phyloP scores from a whole-genome alignment of 1,140 invertebrate species.

The Cheumatopsyche charites region DNA sequence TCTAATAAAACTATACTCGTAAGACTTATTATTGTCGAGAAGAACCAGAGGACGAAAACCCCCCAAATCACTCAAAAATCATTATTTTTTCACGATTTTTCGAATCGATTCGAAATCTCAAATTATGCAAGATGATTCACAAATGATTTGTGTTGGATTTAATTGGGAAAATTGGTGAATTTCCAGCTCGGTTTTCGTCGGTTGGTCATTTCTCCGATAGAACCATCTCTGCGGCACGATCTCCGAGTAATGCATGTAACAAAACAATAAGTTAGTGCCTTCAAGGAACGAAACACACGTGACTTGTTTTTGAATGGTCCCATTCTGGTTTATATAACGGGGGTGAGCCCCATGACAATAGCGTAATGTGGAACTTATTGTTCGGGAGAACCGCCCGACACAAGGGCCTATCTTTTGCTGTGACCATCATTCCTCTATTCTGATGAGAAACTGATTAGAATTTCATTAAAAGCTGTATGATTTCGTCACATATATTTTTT shows the following conservation, averaged over 20 bases:
- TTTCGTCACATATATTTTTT: too few species aligned
- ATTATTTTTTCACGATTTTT: background rate
- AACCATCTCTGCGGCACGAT: conserved; percentile 38
- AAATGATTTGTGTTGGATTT: too few species aligned
- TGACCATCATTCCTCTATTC: conserved; percentile 4
- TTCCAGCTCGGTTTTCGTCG: background rate
- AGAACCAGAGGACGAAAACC: background rate
- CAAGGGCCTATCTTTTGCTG: conserved; percentile 5
- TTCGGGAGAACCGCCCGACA: conserved; percentile 19
- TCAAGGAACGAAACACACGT: conserved; percentile 39
- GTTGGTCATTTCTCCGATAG: conserved; percentile 12
- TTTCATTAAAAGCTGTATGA: too few species aligned
- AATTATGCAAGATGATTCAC: too few species aligned
- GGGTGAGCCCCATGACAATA: conserved; percentile 42
- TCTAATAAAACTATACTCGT: conserved; percentile 42
- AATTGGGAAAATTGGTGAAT: too few species aligned
- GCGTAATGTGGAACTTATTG: conserved; percentile 43
- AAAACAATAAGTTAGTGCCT: conserved; percentile 47
- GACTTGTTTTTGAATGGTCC: conserved; percentile 42
- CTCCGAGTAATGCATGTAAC: conserved; percentile 44
- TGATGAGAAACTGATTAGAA: too few species aligned
- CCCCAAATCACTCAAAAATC: background rate
- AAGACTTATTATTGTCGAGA: conserved; percentile 30
- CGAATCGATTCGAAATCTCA: too few species aligned
- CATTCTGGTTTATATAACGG: conserved; percentile 42